phyloP scores from a whole-genome alignment of 2,888 invertebrate genomes.

The Stenolophus ochropezus region DNA sequence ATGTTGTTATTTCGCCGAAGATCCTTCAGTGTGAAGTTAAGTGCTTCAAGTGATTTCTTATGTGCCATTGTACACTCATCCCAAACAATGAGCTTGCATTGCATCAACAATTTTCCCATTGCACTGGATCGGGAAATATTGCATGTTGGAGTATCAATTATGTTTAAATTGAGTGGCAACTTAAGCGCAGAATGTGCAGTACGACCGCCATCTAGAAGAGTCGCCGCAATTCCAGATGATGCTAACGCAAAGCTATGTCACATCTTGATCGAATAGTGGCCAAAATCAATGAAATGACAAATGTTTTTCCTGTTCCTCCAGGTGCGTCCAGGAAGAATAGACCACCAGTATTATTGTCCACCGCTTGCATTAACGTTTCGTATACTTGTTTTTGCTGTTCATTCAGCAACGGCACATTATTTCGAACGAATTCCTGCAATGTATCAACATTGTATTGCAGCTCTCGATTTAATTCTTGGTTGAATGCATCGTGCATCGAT shows the following conservation, averaged over 20 bases:
- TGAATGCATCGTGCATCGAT: constrained; percentile 62
- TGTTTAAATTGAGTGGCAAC: constrained; percentile 68
- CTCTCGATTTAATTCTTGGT: constrained; percentile 62
- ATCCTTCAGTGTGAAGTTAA: constrained; percentile 67
- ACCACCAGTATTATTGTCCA: constrained; percentile 62
- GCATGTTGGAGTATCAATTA: constrained; percentile 66
- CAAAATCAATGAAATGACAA: constrained; percentile 69
- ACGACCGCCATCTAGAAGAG: constrained; percentile 69
- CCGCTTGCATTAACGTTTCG: constrained; percentile 65
- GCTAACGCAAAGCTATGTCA: constrained; percentile 64
- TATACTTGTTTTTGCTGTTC: constrained; percentile 64
- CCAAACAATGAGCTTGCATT: constrained; percentile 69
- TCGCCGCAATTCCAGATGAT: constrained; percentile 72
- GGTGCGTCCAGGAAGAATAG: constrained; percentile 65
- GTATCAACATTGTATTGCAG: constrained; percentile 62
- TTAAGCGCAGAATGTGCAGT: constrained; percentile 70
- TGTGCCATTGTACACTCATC: constrained; percentile 72
- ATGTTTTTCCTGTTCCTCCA: constrained; percentile 71
- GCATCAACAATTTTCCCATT: constrained; percentile 66
- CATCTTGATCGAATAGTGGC: constrained; percentile 67
- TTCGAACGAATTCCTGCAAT: constrained; percentile 61
- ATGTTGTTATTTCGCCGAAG: constrained; percentile 63
- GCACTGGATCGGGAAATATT: constrained; percentile 66
- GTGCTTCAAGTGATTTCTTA: constrained; percentile 67
- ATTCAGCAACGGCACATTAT: constrained; percentile 62